Base-by-base conservation (phyloP, 2,888 invertebrate genomes). In the Choristoneura rosaceana region DNA sequence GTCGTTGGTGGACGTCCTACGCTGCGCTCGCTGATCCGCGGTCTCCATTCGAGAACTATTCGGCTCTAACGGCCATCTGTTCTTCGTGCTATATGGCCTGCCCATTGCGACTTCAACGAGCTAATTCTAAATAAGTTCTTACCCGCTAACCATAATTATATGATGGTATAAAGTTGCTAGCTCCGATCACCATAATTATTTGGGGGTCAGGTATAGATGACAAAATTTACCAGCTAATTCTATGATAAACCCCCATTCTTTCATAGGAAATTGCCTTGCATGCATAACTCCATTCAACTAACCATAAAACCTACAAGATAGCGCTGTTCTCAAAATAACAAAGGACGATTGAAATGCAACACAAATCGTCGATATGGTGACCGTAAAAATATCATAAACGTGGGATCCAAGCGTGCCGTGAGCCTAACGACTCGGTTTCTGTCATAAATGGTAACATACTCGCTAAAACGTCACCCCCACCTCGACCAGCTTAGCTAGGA, bases 401-500 rank as follows among this genome's bases (percentile, higher is more conserved):
- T 70, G 74, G 75, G 76, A 68, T 66, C 69, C 59, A 62, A 71
- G 61, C 65, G 63, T 74, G 74, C 77, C 79, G 81, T 76, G 80
- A 75, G 78, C 79, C 79, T 81, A 82, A 82, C 79, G 78, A 71
- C 79, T 71, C 73, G 47, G 73, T 71, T 79, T 73, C 76, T 77
- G 76, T 78, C 81, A 81, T 79, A 79, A 79, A 81, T 74, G 77
- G 81, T 81, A 79, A 80, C 81, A 73, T 71, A 81, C 77, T 75
- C 73, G 77, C 79, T 80, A 71, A 78, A 78, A 76, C 77, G 76
- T 74, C 77, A 80, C 67, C 55, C 61, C 14, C 5, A 10, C 68
- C 4, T 73, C 74, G 67, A 71, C 76, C 70, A 76, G 9, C 15
- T 12, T 60, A 71, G 60, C 17, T 17, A 69, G 74, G 69, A 2